phyloP scores from a whole-genome alignment of 2,113 vertebrate genomes.

The Okapia johnstoni region DNA sequence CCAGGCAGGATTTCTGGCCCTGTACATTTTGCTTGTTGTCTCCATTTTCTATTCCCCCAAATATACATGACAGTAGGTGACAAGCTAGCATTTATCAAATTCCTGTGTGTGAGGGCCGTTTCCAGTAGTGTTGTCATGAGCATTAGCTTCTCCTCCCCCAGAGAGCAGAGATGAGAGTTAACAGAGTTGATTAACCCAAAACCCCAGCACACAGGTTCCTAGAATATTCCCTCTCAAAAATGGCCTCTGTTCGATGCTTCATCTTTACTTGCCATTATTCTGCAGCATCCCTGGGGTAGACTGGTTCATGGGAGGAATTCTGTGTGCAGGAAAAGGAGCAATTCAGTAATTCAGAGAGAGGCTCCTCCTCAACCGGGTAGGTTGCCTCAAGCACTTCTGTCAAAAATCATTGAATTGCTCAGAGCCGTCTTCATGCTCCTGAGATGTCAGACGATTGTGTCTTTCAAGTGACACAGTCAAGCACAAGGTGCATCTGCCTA shows the following conservation, averaged over 20 bases:
- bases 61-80: neutral
- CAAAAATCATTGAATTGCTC: conserved; percentile 50
- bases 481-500: neutral
- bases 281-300: neutral
- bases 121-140: neutral
- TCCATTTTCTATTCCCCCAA: conserved; percentile 10
- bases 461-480: neutral
- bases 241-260: neutral
- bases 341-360: conserved; percentile 43
- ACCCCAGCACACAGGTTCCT: neutral
- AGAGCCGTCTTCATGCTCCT: conserved; percentile 20
- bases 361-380: neutral
- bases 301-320: conserved; percentile 32
- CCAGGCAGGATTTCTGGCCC: neutral
- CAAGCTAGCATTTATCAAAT: neutral
- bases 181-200: neutral
- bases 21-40: neutral
- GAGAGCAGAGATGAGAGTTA: conserved; percentile 17
- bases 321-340: conserved; percentile 23
- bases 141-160: neutral
- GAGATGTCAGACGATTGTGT: neutral
- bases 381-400: neutral
- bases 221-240: conserved; percentile 29
- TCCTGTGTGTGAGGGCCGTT: neutral
- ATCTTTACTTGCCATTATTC: conserved; percentile 37